Evolutionary conservation across 92 coral and sea anemone species (phyloP).

Genomic region (Ricordea florida): DNA sequence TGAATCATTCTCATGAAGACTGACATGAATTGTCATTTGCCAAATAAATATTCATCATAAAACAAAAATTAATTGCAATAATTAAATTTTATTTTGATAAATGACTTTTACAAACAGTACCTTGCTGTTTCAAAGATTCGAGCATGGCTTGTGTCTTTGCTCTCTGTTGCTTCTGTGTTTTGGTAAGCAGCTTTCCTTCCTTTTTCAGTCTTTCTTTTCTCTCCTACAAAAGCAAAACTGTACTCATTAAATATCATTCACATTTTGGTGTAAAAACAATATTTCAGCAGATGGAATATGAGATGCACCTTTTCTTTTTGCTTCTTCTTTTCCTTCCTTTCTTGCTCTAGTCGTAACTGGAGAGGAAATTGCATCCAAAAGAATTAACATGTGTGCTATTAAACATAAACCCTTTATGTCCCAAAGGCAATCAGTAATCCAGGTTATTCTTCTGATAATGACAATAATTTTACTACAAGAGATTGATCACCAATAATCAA

Average conservation of each 20-base stretch:
- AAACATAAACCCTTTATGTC: too few relatives aligned
- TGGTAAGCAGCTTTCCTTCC: conserved; percentile 91
- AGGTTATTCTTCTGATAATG: too few relatives aligned
- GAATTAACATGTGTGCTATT: too few relatives aligned
- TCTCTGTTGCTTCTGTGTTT: conserved; percentile 83
- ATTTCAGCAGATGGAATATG: too few relatives aligned
- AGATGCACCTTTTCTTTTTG: conserved; percentile 89
- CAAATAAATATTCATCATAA: too few relatives aligned
- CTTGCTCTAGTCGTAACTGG: conserved; percentile 93
- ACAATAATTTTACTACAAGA: too few relatives aligned
- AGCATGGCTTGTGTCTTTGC: conserved; percentile 85
- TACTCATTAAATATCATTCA: neutral
- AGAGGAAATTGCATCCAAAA: neutral
- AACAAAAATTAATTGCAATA: too few relatives aligned
- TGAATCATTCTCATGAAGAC: too few relatives aligned
- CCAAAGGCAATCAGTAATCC: too few relatives aligned
- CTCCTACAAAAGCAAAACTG: conserved; percentile 48
- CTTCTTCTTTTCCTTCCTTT: conserved; percentile 88
- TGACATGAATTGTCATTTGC: too few relatives aligned
- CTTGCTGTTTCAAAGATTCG: conserved; percentile 94
- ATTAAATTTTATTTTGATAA: neutral
- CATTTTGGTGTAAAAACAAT: neutral
- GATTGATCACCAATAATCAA: too few relatives aligned
- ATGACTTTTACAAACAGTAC: neutral
- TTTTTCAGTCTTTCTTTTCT: conserved; percentile 74